These are phyloP conservation scores for Ostrea denselamellosa DNA, from an alignment of 1,140 invertebrate genomes.

Conservation along the genomic window DNA sequence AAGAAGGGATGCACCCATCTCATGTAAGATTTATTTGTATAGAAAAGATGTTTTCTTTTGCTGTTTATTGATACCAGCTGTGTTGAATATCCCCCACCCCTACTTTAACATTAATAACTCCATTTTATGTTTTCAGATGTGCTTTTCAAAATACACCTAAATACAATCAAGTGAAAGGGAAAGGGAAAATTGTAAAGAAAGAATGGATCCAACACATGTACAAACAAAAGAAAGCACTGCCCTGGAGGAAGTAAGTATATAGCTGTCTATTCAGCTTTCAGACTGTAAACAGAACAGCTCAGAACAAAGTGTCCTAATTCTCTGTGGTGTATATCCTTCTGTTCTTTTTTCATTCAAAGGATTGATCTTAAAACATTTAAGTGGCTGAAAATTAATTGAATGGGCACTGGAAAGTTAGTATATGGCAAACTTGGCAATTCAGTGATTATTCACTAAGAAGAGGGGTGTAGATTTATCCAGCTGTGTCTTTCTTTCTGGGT, in stretches of 20 bases:
- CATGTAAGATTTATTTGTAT: constrained; percentile 81
- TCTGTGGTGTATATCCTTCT: too few relatives aligned
- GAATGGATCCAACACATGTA: constrained; percentile 88
- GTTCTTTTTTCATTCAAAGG: too few relatives aligned
- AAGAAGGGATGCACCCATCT: constrained; percentile 88
- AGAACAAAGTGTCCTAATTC: too few relatives aligned
- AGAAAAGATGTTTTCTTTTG: not conserved
- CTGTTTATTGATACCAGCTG: not conserved
- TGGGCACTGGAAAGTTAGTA: too few relatives aligned
- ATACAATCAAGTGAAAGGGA: constrained; percentile 85
- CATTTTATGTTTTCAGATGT: constrained; percentile 83
- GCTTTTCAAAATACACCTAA: constrained; percentile 94
- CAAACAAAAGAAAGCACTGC: constrained; percentile 83
- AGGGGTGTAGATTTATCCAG: too few relatives aligned
- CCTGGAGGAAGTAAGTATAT: constrained; percentile 83
- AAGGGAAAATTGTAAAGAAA: constrained; percentile 85
- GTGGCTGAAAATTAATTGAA: too few relatives aligned
- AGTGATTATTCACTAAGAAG: too few relatives aligned
- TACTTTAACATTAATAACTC: not conserved
- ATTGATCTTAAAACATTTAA: too few relatives aligned
- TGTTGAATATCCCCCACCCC: not conserved
- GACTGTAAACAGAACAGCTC: not conserved
- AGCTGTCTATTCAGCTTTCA: not conserved
- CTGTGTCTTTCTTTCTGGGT: too few relatives aligned
- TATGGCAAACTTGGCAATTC: too few relatives aligned